These are phyloP conservation scores for Graphium colonna DNA, from an alignment of 2,888 invertebrate genomes.

Conservation along the genomic window DNA sequence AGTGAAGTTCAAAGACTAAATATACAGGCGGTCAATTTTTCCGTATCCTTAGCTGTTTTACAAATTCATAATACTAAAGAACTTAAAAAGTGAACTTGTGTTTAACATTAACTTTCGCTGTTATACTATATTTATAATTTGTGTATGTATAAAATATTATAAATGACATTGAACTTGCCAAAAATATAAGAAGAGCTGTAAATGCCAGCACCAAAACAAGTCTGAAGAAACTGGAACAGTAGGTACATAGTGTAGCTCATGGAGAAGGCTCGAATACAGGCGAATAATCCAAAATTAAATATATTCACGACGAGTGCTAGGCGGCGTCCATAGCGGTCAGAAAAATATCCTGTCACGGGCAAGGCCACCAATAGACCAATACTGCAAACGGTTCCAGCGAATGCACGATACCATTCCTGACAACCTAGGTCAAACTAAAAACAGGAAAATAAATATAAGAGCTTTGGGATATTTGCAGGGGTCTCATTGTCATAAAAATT, in stretches of 20 bases:
- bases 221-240: constrained; percentile 72
- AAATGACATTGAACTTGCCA: constrained; percentile 35
- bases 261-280: constrained; percentile 77
- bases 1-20: too few relatives aligned
- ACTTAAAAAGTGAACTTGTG: too few relatives aligned
- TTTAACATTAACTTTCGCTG: too few relatives aligned
- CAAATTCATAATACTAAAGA: too few relatives aligned
- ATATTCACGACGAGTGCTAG: constrained; percentile 51
- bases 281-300: constrained; percentile 57
- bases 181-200: constrained; percentile 71
- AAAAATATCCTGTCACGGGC: constrained; percentile 81
- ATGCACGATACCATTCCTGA: constrained; percentile 81
- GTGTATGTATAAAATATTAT: too few relatives aligned
- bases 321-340: constrained; percentile 77
- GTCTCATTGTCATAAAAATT: too few relatives aligned
- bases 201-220: constrained; percentile 72
- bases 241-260: constrained; percentile 77
- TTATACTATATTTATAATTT: too few relatives aligned
- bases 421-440: constrained; percentile 79
- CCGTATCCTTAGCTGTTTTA: too few relatives aligned
- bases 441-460: constrained; percentile 11
- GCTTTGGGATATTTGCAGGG: too few relatives aligned
- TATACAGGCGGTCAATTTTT: too few relatives aligned
- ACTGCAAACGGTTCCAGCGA: constrained; percentile 83
- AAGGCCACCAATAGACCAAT: constrained; percentile 82